These are phyloP conservation scores for Cydia strobilella DNA, from an alignment of 1,140 invertebrate genomes.

Conservation along the genomic window DNA sequence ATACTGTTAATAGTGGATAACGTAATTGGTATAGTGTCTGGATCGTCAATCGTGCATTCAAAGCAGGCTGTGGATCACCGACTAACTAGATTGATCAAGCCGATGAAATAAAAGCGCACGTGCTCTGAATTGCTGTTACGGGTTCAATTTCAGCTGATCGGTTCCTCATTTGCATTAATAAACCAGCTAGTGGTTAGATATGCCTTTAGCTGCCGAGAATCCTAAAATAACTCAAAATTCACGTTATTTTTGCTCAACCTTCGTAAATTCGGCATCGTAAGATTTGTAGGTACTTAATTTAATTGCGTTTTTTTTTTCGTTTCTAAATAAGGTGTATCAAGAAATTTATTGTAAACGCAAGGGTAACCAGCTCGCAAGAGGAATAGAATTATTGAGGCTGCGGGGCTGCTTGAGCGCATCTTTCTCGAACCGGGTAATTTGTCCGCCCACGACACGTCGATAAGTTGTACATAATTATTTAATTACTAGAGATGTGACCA, in stretches of 20 bases:
- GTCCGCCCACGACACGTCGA: not conserved
- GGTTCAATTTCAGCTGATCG: constrained; percentile 43
- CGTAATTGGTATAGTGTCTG: not conserved
- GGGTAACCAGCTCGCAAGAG: not conserved
- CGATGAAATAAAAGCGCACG: constrained; percentile 60
- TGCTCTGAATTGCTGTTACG: constrained; percentile 44
- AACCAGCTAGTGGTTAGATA: constrained; percentile 6
- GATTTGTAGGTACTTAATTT: not conserved
- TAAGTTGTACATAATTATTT: not conserved
- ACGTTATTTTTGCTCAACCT: not conserved
- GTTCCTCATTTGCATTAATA: constrained; percentile 48
- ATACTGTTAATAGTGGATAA: not conserved
- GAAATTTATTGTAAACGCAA: not conserved
- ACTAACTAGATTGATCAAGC: constrained; percentile 51
- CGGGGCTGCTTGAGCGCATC: not conserved
- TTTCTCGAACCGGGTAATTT: not conserved
- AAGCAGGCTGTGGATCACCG: constrained; percentile 38
- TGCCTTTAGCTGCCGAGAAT: not conserved
- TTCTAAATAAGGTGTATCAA: constrained; percentile 3
- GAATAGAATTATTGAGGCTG: not conserved
- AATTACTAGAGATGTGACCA: not conserved
- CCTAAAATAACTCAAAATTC: not conserved
- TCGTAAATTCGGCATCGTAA: not conserved
- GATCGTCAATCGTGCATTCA: constrained; percentile 47
- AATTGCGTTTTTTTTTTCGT: constrained; percentile 18